Percentiles rank a stretch among this genome's conserved stretches.
Conservation (phyloP, 2,888 invertebrate genomes). For the Stenchaetothrips biformis region DNA sequence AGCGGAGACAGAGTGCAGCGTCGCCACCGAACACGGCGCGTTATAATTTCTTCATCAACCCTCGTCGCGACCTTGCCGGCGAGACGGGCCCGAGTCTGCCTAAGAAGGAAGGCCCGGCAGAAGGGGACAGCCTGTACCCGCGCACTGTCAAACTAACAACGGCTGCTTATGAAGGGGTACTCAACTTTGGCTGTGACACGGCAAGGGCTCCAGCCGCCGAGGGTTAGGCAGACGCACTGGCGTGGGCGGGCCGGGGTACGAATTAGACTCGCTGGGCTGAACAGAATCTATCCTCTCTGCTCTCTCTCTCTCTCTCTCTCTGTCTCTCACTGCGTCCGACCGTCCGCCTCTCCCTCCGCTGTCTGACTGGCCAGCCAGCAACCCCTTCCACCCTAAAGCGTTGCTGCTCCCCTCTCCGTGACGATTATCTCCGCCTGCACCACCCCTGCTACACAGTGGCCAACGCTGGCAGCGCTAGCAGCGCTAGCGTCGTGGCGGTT, state of each 20-base stretch:
- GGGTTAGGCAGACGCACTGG: background rate
- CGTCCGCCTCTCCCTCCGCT: background rate
- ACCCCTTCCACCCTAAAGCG: background rate
- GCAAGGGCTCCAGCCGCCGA: too few relatives aligned
- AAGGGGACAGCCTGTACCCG: background rate
- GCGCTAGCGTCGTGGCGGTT: too few relatives aligned
- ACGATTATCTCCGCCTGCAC: background rate
- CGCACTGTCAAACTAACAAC: background rate
- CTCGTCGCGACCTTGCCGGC: too few relatives aligned
- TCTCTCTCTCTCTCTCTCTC: too few relatives aligned
- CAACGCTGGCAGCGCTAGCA: too few relatives aligned
- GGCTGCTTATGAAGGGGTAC: conserved; percentile 18
- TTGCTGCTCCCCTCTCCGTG: too few relatives aligned
- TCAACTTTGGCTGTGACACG: background rate
- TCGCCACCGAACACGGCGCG: background rate
- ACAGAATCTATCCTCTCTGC: conserved; percentile 2
- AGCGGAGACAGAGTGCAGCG: background rate
- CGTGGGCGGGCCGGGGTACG: background rate
- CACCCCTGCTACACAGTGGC: background rate
- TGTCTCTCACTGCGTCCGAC: too few relatives aligned
- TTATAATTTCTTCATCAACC: background rate
- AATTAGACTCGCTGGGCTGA: conserved; percentile 23
- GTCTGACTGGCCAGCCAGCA: background rate
- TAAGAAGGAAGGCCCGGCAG: background rate
- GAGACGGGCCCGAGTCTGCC: too few relatives aligned